Base-by-base conservation (phyloP, 2,113 vertebrate genomes). In the Nothoprocta pentlandii region DNA sequence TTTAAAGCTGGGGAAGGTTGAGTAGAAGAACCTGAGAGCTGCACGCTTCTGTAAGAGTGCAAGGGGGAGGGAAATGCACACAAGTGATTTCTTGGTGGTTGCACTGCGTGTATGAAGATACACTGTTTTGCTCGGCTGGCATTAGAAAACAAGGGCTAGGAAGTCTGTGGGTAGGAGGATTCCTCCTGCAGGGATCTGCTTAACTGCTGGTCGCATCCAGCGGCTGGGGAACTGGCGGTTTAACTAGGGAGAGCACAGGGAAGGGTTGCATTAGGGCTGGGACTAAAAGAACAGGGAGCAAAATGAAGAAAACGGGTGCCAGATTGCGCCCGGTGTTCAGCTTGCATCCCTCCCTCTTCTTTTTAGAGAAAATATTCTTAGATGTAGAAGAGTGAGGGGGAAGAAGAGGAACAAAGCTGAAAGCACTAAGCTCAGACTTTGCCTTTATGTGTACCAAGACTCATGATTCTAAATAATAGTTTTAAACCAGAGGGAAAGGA, bases 181-280 rank as follows among this genome's bases (percentile, higher is more conserved):
- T 92, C 59, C 90, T 83, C 69, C 71, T 56, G 74, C 89, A 96
- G 66, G 54, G 25, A 95, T 70, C 85, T 94, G 5, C 85, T 93
- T 94, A 94, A 89, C 94, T 95, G 68, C 86, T 96, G 87, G 87
- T 90, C 91, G 92, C 68, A 94, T 62, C 80, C 62, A 91, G 61
- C 53, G 69, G 30, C 84, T 89, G 68, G 89, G 67, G 79, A 92
- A 59, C 32, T 0, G 2, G 30, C 42, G 62, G 47, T 87, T 96
- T 95, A 91, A 64, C 59, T 63, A 91, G 36, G 74, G 76, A 42
- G 85, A 70, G 73, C 23, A 15, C 51, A 67, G 61, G 80, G 80
- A 95, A 63, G 75, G 82, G 70, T 86, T 93, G 41, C 68, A 85
- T 80, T 95, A 85, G 86, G 92, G 95, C 94, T 83, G 68, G 28